Conservation (phyloP, 64 coral and sea anemone genomes). For the Dendrophyllia cribrosa region DNA sequence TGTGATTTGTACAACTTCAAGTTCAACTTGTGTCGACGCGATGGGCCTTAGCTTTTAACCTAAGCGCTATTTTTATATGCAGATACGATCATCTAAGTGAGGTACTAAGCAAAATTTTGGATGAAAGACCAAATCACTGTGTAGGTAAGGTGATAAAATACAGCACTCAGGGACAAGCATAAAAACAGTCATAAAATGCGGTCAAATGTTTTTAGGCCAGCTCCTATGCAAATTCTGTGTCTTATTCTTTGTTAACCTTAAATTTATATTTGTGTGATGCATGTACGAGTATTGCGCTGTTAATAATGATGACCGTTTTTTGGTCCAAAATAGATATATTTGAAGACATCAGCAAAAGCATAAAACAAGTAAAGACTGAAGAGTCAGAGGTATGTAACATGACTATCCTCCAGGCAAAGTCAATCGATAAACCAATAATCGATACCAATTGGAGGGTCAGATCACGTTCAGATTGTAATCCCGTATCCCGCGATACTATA, state of each 20-base stretch:
- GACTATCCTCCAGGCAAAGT: no score
- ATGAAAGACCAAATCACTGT: constrained; percentile 87
- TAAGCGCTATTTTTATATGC: background rate
- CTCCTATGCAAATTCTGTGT: no score
- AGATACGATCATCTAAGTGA: constrained; percentile 96
- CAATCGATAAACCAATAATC: no score
- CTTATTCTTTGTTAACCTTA: no score
- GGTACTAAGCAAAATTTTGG: constrained; percentile 87
- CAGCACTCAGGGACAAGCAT: background rate
- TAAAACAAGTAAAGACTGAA: constrained; percentile 66
- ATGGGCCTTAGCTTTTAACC: background rate
- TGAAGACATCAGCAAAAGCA: constrained; percentile 84
- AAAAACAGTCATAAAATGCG: no score
- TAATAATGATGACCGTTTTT: background rate
- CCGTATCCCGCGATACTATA: no score
- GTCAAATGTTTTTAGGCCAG: no score
- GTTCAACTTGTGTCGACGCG: no score
- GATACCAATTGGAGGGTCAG: no score
- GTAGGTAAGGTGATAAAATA: constrained; percentile 63
- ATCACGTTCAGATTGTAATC: no score
- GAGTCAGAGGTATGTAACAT: constrained; percentile 61
- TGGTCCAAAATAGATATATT: constrained; percentile 70
- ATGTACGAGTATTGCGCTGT: background rate
- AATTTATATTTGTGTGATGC: no score
- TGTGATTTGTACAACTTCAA: background rate